These are phyloP conservation scores for Ernsta delagoae DNA, from an alignment of 2,888 invertebrate genomes.

Conservation along the genomic window DNA sequence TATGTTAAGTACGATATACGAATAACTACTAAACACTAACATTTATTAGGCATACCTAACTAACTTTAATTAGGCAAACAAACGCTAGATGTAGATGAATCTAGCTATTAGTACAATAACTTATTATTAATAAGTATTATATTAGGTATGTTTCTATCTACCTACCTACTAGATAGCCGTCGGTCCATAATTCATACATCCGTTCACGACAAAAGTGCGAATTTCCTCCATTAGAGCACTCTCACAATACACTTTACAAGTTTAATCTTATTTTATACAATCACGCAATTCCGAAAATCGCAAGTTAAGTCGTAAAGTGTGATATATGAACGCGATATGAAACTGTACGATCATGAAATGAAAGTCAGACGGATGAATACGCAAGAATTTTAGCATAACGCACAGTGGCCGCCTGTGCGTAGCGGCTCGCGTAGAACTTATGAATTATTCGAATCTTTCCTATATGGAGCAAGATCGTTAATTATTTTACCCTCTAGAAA, in stretches of 20 bases:
- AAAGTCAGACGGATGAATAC: conserved; percentile 31
- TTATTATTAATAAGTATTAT: too few species aligned
- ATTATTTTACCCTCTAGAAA: conserved; percentile 31
- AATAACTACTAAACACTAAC: too few species aligned
- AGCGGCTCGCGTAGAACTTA: conserved; percentile 21
- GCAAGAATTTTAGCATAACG: conserved; percentile 35
- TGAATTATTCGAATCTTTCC: conserved; percentile 19
- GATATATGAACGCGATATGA: not conserved
- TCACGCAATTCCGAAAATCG: conserved; percentile 30
- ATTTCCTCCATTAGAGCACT: conserved; percentile 20
- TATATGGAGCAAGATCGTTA: conserved; percentile 23
- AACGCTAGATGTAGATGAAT: too few species aligned
- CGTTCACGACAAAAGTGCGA: conserved; percentile 19
- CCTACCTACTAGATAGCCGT: too few species aligned
- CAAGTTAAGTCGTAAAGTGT: conserved; percentile 7
- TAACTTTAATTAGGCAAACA: too few species aligned
- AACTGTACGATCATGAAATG: conserved; percentile 32
- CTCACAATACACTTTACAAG: conserved; percentile 27
- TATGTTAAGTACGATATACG: too few species aligned
- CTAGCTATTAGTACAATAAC: too few species aligned
- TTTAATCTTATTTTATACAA: conserved; percentile 24
- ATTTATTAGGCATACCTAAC: too few species aligned
- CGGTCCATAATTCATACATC: conserved; percentile 8
- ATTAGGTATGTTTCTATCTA: too few species aligned
- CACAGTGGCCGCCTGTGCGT: conserved; percentile 19